Percentiles rank a stretch among this genome's conserved stretches.
Evolutionary conservation across 2,797 vertebrate species (phyloP).

Genomic region (Aldrovandia affinis): DNA sequence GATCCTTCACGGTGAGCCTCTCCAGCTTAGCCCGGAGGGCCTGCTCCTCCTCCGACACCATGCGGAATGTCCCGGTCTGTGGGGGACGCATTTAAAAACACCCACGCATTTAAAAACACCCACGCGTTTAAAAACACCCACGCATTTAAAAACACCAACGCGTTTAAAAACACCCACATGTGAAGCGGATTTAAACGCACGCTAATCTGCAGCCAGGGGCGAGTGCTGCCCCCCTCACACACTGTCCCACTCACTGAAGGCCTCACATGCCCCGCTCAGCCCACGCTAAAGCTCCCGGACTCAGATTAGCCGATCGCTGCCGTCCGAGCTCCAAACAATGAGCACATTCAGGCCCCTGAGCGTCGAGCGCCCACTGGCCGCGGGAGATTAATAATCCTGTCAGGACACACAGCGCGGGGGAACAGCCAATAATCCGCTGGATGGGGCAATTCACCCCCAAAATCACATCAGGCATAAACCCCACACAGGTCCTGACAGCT

Average conservation of each 20-base stretch:
- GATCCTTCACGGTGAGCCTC: conserved; percentile 91
- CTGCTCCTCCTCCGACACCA: conserved; percentile 95
- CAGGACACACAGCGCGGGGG: background rate
- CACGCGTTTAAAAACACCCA: background rate
- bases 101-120: background rate
- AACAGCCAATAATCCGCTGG: background rate
- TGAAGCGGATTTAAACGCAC: background rate
- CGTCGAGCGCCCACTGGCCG: background rate
- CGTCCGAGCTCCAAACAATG: background rate
- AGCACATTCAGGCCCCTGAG: background rate
- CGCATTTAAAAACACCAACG: too few relatives aligned
- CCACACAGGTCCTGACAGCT: too few relatives aligned
- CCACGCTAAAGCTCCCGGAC: background rate
- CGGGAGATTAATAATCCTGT: background rate
- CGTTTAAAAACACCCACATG: background rate
- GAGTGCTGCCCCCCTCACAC: background rate
- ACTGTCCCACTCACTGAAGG: background rate
- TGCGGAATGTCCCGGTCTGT: conserved; percentile 91
- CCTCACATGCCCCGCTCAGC: conserved; percentile 62
- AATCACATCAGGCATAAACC: background rate
- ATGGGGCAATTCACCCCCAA: background rate
- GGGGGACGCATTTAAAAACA: conserved; percentile 18
- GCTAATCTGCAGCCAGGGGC: conserved; percentile 3
- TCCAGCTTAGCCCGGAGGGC: conserved; percentile 89
- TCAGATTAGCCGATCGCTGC: conserved; percentile 11